Conservation (phyloP, 2,113 vertebrate genomes). For the Tauraco erythrolophus region DNA sequence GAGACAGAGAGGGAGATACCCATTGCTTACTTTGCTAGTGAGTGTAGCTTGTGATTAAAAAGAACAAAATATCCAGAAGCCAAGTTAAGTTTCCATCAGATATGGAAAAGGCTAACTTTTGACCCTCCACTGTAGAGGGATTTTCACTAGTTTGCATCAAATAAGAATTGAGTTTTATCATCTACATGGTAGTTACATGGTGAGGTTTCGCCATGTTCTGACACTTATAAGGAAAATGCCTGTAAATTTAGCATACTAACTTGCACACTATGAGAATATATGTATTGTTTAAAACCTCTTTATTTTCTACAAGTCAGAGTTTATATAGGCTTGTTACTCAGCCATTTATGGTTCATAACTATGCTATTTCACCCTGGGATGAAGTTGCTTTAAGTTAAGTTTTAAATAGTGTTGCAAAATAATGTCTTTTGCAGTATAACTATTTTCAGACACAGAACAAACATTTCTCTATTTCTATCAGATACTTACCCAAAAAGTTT, state of each 20-base stretch:
- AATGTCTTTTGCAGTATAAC: not conserved
- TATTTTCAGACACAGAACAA: not conserved
- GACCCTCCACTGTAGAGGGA: not conserved
- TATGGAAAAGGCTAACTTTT: not conserved
- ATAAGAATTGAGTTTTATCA: not conserved
- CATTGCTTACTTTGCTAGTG: not conserved
- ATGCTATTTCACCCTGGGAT: not conserved
- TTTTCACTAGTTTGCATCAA: not conserved
- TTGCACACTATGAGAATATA: not conserved
- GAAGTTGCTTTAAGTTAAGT: not conserved
- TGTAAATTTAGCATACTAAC: not conserved
- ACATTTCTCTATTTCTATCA: not conserved
- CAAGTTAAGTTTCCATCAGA: not conserved
- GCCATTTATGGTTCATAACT: not conserved
- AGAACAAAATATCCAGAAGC: not conserved
- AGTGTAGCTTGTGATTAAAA: not conserved
- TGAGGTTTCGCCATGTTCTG: not conserved
- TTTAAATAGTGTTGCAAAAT: not conserved
- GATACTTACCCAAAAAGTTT: not conserved
- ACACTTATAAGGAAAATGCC: not conserved
- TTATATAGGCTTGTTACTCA: not conserved
- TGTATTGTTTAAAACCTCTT: not conserved
- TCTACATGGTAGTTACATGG: not conserved
- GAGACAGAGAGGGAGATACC: not conserved
- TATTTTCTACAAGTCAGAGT: not conserved